Percentiles rank a stretch among this genome's conserved stretches.
These are phyloP conservation scores for Lordiphosa collinella DNA, from an alignment of 1,140 invertebrate genomes.

Conservation along the genomic window DNA sequence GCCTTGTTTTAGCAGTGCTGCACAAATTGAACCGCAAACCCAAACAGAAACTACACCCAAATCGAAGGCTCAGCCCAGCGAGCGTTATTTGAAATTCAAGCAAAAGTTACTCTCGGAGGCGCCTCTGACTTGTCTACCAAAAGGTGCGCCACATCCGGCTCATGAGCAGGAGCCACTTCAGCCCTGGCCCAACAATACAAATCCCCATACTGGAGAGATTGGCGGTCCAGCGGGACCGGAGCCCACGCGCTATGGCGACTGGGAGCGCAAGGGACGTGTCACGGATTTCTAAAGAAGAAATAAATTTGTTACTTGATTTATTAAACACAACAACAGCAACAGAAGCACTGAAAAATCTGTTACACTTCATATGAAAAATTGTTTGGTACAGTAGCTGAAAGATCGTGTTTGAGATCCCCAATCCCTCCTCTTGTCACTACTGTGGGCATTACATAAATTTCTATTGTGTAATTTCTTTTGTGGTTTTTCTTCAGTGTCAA, in stretches of 20 bases:
- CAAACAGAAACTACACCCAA: neutral
- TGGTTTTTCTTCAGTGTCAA: constrained; percentile 56
- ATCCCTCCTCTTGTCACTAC: constrained; percentile 20
- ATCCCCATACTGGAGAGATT: constrained; percentile 89
- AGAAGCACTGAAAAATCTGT: constrained; percentile 60
- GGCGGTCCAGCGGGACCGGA: constrained; percentile 97
- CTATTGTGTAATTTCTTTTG: constrained; percentile 52
- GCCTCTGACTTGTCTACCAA: constrained; percentile 7
- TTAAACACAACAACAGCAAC: constrained; percentile 25
- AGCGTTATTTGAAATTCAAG: constrained; percentile 50
- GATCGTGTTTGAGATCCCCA: constrained; percentile 32
- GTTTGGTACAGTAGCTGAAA: constrained; percentile 34
- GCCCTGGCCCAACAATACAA: constrained; percentile 84
- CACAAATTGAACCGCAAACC: neutral
- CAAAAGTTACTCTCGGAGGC: constrained; percentile 43
- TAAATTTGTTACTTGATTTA: constrained; percentile 47
- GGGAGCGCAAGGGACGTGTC: constrained; percentile 98
- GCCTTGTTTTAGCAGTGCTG: too few relatives aligned
- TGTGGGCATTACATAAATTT: constrained; percentile 71
- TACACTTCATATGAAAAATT: constrained; percentile 22
- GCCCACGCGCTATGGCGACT: constrained; percentile 99
- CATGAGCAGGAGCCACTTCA: constrained; percentile 42
- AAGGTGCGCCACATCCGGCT: constrained; percentile 42
- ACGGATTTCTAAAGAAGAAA: constrained; percentile 79
- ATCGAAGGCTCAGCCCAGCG: constrained; percentile 13